Evolutionary conservation across 1,140 invertebrate genomes (phyloP).

Genomic region (Frieseomelitta varia): DNA sequence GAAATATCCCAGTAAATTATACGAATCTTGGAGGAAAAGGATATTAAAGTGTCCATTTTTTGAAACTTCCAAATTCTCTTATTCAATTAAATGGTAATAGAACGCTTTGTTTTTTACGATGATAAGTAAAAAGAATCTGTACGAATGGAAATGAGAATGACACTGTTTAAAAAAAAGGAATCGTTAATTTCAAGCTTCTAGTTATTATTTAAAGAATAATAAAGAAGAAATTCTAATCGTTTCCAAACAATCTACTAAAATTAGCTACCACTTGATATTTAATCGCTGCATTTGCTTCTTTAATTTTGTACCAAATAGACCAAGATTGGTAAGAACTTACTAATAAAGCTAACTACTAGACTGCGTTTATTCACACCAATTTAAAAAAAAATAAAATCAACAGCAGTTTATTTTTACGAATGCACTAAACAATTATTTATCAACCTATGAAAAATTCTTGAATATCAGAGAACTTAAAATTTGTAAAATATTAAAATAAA

Average conservation of each 20-base stretch:
- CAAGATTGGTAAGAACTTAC: no score
- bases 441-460: no score
- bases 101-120: not conserved
- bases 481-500: no score
- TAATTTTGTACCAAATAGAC: no score
- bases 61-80: constrained; percentile 26
- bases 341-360: no score
- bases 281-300: no score
- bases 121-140: not conserved
- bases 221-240: not conserved
- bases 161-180: not conserved
- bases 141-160: not conserved
- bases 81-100: constrained; percentile 4
- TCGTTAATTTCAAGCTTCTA: not conserved
- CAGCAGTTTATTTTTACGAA: no score
- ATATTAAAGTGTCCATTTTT: not conserved
- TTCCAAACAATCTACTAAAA: not conserved
- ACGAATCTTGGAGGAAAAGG: no score
- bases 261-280: not conserved
- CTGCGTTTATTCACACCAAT: no score
- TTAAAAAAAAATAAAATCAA: no score
- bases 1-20: constrained; percentile 20
- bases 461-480: no score
- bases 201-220: not conserved
- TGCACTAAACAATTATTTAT: no score